Percentiles rank a stretch among this genome's conserved stretches.
Conservation (phyloP, 2,888 invertebrate genomes). For the Glyphotaelius pellucidus region DNA sequence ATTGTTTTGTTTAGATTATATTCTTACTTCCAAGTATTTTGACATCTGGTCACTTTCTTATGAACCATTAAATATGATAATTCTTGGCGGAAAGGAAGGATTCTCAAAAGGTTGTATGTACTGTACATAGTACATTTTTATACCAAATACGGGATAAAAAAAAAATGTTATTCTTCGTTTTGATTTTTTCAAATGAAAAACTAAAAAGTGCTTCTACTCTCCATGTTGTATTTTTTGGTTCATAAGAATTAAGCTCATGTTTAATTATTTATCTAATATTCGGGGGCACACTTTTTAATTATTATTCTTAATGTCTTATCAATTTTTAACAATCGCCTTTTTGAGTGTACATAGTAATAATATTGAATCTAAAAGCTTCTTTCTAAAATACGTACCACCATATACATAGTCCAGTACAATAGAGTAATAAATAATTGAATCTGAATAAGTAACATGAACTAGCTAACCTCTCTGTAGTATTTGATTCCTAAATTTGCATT, state of each 20-base stretch:
- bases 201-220: too few species aligned
- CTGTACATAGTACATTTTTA: neutral
- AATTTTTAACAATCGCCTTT: neutral
- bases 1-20: neutral
- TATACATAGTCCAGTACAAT: neutral
- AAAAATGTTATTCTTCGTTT: neutral
- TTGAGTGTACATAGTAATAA: neutral
- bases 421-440: neutral
- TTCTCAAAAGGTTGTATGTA: neutral
- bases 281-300: too few species aligned
- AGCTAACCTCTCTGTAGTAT: neutral
- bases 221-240: neutral
- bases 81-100: neutral
- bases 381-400: neutral
- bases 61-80: neutral
- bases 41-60: constrained; percentile 2
- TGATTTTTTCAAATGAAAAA: too few species aligned
- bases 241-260: neutral
- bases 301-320: neutral
- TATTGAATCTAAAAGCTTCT: neutral
- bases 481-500: neutral
- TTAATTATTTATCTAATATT: neutral
- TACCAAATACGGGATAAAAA: neutral
- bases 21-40: neutral
- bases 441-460: neutral